Base-by-base conservation (phyloP, 2,888 invertebrate species). In the Sceliomorpha sp. region DNA sequence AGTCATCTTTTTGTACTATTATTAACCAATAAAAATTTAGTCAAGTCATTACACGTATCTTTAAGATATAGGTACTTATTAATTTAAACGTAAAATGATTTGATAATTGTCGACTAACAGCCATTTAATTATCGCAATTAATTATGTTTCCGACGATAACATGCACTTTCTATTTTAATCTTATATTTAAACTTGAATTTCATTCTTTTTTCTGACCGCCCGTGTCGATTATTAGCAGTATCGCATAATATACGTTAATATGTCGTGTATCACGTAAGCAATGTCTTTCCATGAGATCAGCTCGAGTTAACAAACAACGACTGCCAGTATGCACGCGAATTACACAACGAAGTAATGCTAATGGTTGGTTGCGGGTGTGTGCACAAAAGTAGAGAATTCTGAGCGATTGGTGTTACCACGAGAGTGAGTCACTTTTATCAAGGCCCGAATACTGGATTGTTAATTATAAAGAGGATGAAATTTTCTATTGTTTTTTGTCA, bases 341-440 rank as follows among this genome's bases (percentile, higher is more conserved):
- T 63, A 34, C 34, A 53, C 45, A 62, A 62, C 47, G 29, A 24
- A 36, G 34, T 26, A 24, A 29, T 24, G 29, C 2, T 47, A 45
- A 45, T 45, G 13, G 39, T 40, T 12, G 20, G 39, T 53, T 31
- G 14, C 37, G 31, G 31, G 51, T 37, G 37, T 31, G 24, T 37
- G 47, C 39, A 51, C 51, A 53, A 53, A 62, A 47, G 45, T 37
- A 39, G 27, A 55, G 17, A 63, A 63, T 34, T 39, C 48, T 42
- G 36, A 34, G 36, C 27, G 14, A 24, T 26, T 4, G 42, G 14
- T 13, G 24, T 10, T 4, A n/a, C 26, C 29, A 24, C 31, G 45
- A 37, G 24, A 63, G 12, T 63, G 63, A 63, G 53, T 63, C 62
- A 62, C 29, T 44, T n/a, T 60, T 20, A 51, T 60, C 51, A 60